Evolutionary conservation across 2,888 invertebrate species (phyloP).

Genomic region (Chaetoderma sp.): DNA sequence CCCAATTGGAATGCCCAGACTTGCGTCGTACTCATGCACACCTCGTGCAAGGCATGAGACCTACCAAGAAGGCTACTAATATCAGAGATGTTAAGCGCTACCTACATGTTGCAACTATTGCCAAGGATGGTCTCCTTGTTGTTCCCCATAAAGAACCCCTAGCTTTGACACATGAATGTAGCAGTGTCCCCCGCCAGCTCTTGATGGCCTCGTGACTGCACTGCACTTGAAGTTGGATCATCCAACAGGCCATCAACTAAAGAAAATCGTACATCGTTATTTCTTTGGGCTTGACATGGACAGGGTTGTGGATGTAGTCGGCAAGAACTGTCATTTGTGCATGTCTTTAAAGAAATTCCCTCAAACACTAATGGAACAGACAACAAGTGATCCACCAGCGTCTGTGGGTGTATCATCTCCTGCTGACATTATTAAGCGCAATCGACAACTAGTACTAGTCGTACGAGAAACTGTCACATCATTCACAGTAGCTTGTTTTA

Average conservation of each 20-base stretch:
- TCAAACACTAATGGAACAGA: constrained; percentile 27
- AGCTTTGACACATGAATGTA: constrained; percentile 26
- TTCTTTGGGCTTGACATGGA: constrained; percentile 39
- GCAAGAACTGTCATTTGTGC: constrained; percentile 37
- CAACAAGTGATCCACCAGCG: constrained; percentile 33
- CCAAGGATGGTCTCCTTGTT: too few relatives aligned
- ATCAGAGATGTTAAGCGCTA: too few relatives aligned
- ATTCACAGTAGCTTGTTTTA: constrained; percentile 22
- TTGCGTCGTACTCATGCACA: too few relatives aligned
- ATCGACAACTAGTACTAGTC: constrained; percentile 38
- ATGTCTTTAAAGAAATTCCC: constrained; percentile 36
- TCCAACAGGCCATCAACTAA: constrained; percentile 38
- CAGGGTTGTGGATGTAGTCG: constrained; percentile 21
- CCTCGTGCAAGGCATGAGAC: too few relatives aligned
- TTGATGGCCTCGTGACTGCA: constrained; percentile 39
- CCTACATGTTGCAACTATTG: too few relatives aligned
- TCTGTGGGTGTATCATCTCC: constrained; percentile 37
- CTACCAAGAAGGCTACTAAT: too few relatives aligned
- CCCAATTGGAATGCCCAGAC: too few relatives aligned
- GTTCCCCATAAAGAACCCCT: constrained; percentile 24
- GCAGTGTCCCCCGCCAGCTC: constrained; percentile 35
- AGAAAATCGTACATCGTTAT: constrained; percentile 31
- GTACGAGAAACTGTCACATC: constrained; percentile 32
- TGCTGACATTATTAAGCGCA: constrained; percentile 40
- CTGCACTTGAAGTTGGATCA: constrained; percentile 39